Evolutionary conservation across 2,888 invertebrate genomes (phyloP).

Genomic region (Meiosimyza platycephala): DNA sequence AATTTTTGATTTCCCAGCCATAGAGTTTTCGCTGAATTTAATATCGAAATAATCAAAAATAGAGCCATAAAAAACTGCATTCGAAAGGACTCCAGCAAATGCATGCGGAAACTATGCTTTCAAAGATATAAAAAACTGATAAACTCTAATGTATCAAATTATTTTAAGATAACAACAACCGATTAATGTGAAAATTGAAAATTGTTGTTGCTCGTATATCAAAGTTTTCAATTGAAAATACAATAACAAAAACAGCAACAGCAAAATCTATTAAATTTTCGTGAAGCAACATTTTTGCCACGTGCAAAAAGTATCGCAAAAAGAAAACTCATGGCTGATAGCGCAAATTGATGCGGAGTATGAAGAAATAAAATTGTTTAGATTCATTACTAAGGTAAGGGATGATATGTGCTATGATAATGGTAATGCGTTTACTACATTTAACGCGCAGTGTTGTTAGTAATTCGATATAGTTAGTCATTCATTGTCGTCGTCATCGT

Average conservation of each 20-base stretch:
- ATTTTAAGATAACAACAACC: neutral
- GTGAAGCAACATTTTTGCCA: constrained; percentile 13
- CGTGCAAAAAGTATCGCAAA: constrained; percentile 23
- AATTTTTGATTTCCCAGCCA: no score
- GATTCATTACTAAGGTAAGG: constrained; percentile 11
- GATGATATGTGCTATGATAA: neutral
- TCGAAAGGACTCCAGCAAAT: no score
- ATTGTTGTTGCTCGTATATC: neutral
- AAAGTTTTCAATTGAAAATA: neutral
- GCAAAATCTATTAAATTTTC: constrained; percentile 13
- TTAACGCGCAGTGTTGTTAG: constrained; percentile 42
- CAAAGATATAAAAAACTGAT: no score
- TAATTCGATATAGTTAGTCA: constrained; percentile 58
- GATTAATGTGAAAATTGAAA: constrained; percentile 12
- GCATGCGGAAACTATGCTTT: no score
- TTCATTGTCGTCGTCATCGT: constrained; percentile 43
- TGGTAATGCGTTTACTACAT: neutral
- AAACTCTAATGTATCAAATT: no score
- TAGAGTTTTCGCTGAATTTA: no score
- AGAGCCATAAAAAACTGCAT: no score
- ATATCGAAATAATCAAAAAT: no score
- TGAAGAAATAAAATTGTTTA: constrained; percentile 3
- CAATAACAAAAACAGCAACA: neutral
- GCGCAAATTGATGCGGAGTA: neutral
- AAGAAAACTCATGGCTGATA: neutral